Base-by-base conservation (phyloP, 2,113 vertebrate genomes). In the Numenius arquata region DNA sequence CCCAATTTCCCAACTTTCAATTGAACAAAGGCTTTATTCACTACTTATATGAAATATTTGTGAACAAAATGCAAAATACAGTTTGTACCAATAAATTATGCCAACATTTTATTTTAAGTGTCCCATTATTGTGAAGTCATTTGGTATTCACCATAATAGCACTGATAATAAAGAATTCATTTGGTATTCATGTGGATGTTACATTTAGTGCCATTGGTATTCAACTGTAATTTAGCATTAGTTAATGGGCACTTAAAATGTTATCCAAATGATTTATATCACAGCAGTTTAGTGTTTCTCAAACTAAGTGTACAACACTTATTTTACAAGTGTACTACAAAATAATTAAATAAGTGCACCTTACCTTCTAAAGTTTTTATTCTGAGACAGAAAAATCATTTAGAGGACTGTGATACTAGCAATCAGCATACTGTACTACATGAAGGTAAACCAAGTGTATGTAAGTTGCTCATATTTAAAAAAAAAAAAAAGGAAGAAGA, bases 171-270 rank as follows among this genome's bases (percentile, higher is more conserved):
- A 98, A 97, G 96, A 88, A 96, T 97, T 96, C 96, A 97, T 98
- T 98, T 98, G 92, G 95, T 97, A 97, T 98, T 97, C 97, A 94
- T 95, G 87, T 93, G 88, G 95, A 94, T 97, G 95, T 88, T 98
- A 91, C 94, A 95, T 95, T 97, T 90, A 96, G 93, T 78, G 88
- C 91, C 96, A 97, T 85, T 95, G 96, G 96, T 97, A 96, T 97
- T 97, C 97, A 97, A 81, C 91, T 93, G 92, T 94, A 98, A 98
- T 98, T 98, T 95, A 98, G 96, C 93, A 94, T 97, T 98, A 97
- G 96, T 96, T 98, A 98, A 98, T 97, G 97, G 97, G 97, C 96
- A 97, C 97, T 98, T 98, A 98, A 98, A 98, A 98, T 90, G 96
- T 95, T 98, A 97, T 95, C 95, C 96, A 83, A 89, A 97, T 97